phyloP scores from a whole-genome alignment of 2,888 invertebrate genomes.

The Caenorhabditis sp. region DNA sequence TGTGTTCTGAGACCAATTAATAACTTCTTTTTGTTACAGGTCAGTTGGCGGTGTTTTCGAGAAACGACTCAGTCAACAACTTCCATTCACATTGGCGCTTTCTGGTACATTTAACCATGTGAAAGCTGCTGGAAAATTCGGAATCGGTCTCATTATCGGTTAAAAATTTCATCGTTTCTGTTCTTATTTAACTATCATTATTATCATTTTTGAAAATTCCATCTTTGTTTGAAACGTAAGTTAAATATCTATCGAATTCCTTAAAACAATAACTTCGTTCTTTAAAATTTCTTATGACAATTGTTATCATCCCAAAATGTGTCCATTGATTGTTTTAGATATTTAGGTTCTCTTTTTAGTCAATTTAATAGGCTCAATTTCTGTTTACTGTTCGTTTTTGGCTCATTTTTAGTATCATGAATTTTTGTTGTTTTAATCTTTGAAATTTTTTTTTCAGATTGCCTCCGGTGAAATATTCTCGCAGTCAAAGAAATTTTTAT shows the following conservation, averaged over 20 bases:
- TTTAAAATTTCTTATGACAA: background rate
- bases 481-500: too few relatives aligned
- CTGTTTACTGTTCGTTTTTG: background rate
- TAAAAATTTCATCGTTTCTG: constrained; percentile 42
- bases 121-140: constrained; percentile 84
- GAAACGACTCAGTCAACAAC: constrained; percentile 84
- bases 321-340: background rate
- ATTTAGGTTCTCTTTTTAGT: background rate
- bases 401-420: constrained; percentile 1
- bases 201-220: background rate
- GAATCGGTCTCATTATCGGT: constrained; percentile 92
- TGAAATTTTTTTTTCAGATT: background rate
- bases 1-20: background rate
- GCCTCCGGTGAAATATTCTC: too few relatives aligned
- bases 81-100: constrained; percentile 91
- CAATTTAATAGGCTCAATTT: background rate
- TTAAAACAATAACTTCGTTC: background rate
- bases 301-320: background rate
- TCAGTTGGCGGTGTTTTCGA: constrained; percentile 89
- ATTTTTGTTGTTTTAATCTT: background rate
- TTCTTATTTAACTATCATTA: constrained; percentile 1
- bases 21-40: constrained; percentile 23
- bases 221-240: constrained; percentile 1
- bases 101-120: constrained; percentile 91
- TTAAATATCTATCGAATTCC: background rate